These are phyloP conservation scores for Esox niger DNA, from an alignment of 2,113 vertebrate genomes.

Conservation along the genomic window DNA sequence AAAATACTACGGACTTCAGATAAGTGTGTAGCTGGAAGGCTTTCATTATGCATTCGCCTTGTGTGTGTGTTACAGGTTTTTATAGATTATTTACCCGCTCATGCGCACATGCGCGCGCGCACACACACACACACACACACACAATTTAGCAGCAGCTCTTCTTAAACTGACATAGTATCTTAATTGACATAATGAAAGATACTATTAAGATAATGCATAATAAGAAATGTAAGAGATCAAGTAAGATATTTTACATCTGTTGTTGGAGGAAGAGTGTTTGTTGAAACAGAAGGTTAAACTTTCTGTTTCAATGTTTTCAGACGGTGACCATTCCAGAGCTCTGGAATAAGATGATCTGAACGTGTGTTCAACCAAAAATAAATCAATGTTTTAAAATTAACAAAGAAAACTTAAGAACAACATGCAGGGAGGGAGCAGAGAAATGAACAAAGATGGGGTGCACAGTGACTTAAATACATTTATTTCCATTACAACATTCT, in stretches of 20 bases:
- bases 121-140: no score
- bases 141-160: no score
- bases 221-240: no score
- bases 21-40: slow-evolving; percentile 4
- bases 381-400: slow-evolving; percentile 13
- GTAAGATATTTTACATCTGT: background rate
- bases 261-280: background rate
- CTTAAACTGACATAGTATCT: background rate
- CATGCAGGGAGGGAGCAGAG: slow-evolving; percentile 71
- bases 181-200: background rate
- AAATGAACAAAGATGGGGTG: slow-evolving; percentile 82
- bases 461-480: slow-evolving; percentile 74
- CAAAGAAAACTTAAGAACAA: slow-evolving; percentile 22
- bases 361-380: background rate
- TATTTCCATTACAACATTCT: slow-evolving; percentile 80
- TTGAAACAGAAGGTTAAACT: background rate
- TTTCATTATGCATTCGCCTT: background rate
- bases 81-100: no score
- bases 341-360: no score
- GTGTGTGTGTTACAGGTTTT: background rate
- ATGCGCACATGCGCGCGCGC: no score
- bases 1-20: background rate
- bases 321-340: no score
- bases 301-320: background rate
- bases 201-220: no score